Conservation (phyloP, 1,140 invertebrate species). For the Vanessa atalanta region DNA sequence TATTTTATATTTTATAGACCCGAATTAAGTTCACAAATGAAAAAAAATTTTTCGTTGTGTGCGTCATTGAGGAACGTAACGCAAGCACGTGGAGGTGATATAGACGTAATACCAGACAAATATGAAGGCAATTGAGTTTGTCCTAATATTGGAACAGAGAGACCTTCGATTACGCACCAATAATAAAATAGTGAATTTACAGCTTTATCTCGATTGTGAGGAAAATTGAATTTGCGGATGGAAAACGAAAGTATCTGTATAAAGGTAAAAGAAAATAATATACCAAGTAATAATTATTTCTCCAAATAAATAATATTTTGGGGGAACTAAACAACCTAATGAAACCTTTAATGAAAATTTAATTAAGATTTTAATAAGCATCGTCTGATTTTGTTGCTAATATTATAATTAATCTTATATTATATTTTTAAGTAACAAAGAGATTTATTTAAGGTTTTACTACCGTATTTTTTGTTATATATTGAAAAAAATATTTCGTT, state of each 20-base stretch:
- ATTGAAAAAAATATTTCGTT: too few relatives aligned
- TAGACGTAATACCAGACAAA: background rate
- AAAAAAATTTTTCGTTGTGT: too few relatives aligned
- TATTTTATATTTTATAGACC: too few relatives aligned
- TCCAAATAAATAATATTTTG: conserved; percentile 1
- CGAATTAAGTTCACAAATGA: too few relatives aligned
- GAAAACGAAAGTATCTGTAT: background rate
- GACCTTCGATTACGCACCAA: conserved; percentile 19
- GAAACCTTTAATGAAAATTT: background rate
- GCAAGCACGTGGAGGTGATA: too few relatives aligned
- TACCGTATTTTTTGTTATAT: too few relatives aligned
- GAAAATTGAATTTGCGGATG: conserved; percentile 33
- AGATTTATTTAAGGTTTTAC: too few relatives aligned
- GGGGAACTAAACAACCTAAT: background rate
- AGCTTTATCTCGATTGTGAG: conserved; percentile 26
- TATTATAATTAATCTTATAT: background rate
- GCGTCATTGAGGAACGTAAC: too few relatives aligned
- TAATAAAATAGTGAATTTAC: conserved; percentile 34
- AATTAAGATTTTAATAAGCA: conserved; percentile 10
- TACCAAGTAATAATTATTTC: background rate
- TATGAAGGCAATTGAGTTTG: background rate
- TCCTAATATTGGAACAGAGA: background rate
- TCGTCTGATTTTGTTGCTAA: background rate
- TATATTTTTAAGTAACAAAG: background rate
- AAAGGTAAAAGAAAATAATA: background rate